Percentiles rank a stretch among this genome's conserved stretches.
Evolutionary conservation across 2,888 invertebrate species (phyloP).

Genomic region (Pammene aurita): DNA sequence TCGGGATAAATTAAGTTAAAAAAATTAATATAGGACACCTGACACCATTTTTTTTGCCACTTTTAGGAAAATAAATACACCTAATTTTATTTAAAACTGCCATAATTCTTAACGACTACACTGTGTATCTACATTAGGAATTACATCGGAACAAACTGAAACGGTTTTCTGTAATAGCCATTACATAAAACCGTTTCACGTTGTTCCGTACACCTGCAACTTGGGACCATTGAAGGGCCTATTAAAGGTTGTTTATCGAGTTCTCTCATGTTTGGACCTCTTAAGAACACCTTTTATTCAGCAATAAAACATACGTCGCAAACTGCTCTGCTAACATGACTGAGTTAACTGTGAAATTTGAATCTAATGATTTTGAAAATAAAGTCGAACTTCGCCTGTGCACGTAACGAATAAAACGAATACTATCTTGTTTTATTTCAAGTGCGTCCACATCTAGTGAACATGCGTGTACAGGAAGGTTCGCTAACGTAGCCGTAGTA

Average conservation of each 20-base stretch:
- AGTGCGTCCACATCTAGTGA: too few species aligned
- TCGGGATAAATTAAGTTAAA: too few species aligned
- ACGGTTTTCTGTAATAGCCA: too few species aligned
- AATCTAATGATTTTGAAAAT: not conserved
- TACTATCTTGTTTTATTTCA: too few species aligned
- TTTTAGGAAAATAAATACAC: too few species aligned
- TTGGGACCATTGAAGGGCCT: slow-evolving; percentile 16
- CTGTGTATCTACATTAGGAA: not conserved
- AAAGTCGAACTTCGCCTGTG: not conserved
- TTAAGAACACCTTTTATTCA: slow-evolving; percentile 7
- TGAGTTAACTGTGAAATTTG: not conserved
- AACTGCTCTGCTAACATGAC: not conserved
- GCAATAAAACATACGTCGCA: not conserved
- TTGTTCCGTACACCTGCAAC: slow-evolving; percentile 20
- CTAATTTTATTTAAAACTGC: not conserved
- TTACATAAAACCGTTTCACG: slow-evolving; percentile 8
- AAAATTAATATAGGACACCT: too few species aligned
- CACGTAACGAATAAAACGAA: too few species aligned
- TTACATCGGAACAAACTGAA: too few species aligned
- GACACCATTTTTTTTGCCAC: too few species aligned
- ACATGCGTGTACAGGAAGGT: too few species aligned
- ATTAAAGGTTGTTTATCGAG: slow-evolving; percentile 22
- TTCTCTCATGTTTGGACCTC: not conserved
- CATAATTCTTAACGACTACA: not conserved
- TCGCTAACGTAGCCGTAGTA: too few species aligned